Evolutionary conservation across 2,888 invertebrate genomes (phyloP), one percentile per base, ranked within the genome.

Genomic region (Mesodorylaimus sp.): DNA sequence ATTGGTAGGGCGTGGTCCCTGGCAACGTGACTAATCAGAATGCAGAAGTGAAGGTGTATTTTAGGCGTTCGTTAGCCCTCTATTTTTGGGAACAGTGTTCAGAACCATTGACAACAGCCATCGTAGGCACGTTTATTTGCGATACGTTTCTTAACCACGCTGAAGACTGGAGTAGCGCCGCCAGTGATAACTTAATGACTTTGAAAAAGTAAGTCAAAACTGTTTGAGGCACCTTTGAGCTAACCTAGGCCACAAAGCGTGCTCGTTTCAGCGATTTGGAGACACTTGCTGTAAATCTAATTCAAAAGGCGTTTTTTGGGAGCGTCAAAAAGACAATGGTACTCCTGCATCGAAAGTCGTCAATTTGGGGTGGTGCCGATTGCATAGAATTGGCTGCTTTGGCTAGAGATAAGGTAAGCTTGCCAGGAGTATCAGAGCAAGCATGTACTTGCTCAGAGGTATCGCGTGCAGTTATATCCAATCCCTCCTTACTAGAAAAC

Each of bases 21-120:
- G n/a, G n/a, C n/a, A n/a, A n/a, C n/a, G n/a, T n/a, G n/a, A n/a
- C n/a, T n/a, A n/a, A n/a, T n/a, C n/a, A n/a, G n/a, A n/a, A n/a
- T n/a, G n/a, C n/a, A n/a, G n/a, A n/a, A n/a, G n/a, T n/a, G n/a
- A n/a, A n/a, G n/a, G n/a, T n/a, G n/a, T n/a, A n/a, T n/a, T n/a
- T n/a, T n/a, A n/a, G n/a, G n/a, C n/a, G n/a, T n/a, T n/a, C n/a
- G n/a, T n/a, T n/a, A n/a, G n/a, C 50, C 3, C 5, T 38, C 3
- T 50, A 50, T 32, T 50, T 50, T 29, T 50, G 50, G 50, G 50
- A 50, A 32, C 25, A 19, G 27, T 46, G 43, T 25, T 45, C 27
- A 25, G 25, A 27, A 21, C 50, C 50, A 16, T 28, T 50, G 3
- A 19, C 32, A 5, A 24, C 36, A 2, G 45, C 32, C 19, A 5